Percentiles rank a stretch among this genome's conserved stretches.
phyloP scores from a whole-genome alignment of 2,113 vertebrate genomes.

The Typhlomys cinereus region DNA sequence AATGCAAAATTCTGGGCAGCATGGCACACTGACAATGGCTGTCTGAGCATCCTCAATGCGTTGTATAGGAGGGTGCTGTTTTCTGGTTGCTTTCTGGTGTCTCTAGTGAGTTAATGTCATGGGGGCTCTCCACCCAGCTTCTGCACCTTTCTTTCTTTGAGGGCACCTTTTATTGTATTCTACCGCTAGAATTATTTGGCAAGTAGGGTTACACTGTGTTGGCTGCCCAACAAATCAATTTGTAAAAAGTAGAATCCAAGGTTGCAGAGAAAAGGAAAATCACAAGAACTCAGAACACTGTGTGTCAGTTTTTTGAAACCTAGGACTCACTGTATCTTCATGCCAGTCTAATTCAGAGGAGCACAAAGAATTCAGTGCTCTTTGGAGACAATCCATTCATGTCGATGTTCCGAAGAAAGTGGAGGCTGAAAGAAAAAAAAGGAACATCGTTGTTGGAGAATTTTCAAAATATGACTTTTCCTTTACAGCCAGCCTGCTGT shows the following conservation, averaged over 20 bases:
- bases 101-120: neutral
- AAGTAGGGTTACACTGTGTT: neutral
- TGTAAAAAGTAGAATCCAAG: neutral
- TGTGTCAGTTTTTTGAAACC: neutral
- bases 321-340: neutral
- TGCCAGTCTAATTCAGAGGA: neutral
- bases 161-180: neutral
- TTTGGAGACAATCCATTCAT: neutral
- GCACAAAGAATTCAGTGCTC: neutral
- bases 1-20: neutral
- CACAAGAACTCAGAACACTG: neutral
- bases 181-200: neutral
- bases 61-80: neutral
- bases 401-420: neutral
- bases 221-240: neutral
- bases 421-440: neutral
- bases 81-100: neutral
- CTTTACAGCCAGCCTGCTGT: neutral
- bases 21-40: neutral
- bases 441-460: neutral
- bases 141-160: too few species aligned
- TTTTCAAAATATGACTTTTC: neutral
- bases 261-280: neutral
- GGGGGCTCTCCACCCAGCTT: neutral
- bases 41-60: neutral